A percentile compares a stretch with the other conserved stretches of the same genome.
Evolutionary conservation across 30 jellyfish, hydroid and myxozoan species (phyloP).

Genomic region (Pseudorhiza aurosa): DNA sequence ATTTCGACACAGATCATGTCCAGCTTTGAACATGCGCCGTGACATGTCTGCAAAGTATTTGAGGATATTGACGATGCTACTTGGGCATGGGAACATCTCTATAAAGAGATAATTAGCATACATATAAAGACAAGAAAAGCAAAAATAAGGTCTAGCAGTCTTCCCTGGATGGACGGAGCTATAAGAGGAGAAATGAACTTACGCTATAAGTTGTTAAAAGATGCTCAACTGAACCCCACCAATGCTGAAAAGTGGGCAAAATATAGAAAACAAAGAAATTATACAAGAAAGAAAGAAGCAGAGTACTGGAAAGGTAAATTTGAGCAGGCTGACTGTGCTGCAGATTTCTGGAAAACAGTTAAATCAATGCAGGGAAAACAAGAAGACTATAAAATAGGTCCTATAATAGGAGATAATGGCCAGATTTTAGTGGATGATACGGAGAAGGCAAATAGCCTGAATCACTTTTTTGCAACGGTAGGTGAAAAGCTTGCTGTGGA

Average conservation of each 20-base stretch:
- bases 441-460: constrained; percentile 21
- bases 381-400: constrained; percentile 4
- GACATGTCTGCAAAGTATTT: constrained; percentile 50
- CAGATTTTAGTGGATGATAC: constrained; percentile 1
- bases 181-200: constrained; percentile 36
- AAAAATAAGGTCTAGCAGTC: constrained; percentile 40
- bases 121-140: constrained; percentile 52
- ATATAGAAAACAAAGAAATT: constrained; percentile 37
- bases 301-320: constrained; percentile 32
- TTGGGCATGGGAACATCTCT: constrained; percentile 70
- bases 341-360: constrained; percentile 40
- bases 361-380: constrained; percentile 19
- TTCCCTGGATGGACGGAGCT: constrained; percentile 52
- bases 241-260: constrained; percentile 13
- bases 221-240: constrained; percentile 49
- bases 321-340: constrained; percentile 34
- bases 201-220: constrained; percentile 42
- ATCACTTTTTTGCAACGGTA: constrained; percentile 24
- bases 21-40: constrained; percentile 47
- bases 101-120: neutral
- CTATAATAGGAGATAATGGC: constrained; percentile 20
- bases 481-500: constrained; percentile 30
- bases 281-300: constrained; percentile 18
- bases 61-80: constrained; percentile 45
- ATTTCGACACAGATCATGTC: constrained; percentile 11